A percentile compares a stretch with the other conserved stretches of the same genome.
phyloP scores from a whole-genome alignment of 2,888 invertebrate species.

The Baccha elongata region DNA sequence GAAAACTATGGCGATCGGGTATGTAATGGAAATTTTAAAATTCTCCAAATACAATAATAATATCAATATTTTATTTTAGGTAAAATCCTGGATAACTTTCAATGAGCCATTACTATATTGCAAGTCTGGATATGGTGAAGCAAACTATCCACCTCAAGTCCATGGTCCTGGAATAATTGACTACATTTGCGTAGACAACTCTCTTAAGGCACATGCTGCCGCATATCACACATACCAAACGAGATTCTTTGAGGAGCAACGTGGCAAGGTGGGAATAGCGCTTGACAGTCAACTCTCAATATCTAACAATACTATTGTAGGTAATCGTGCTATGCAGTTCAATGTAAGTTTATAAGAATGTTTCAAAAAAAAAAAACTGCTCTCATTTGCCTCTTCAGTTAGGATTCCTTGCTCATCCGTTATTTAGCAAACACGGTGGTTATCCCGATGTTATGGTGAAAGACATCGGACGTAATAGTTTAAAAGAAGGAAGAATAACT shows the following conservation, averaged over 20 bases:
- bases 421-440: slow-evolving; percentile 77
- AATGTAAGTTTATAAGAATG: slow-evolving; percentile 70
- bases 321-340: slow-evolving; percentile 77
- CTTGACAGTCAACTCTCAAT: slow-evolving; percentile 76
- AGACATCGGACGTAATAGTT: slow-evolving; percentile 78
- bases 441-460: slow-evolving; percentile 79
- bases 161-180: slow-evolving; percentile 82
- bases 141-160: slow-evolving; percentile 78
- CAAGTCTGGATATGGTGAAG: slow-evolving; percentile 83
- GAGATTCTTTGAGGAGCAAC: slow-evolving; percentile 79
- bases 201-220: slow-evolving; percentile 84
- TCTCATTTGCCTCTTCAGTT: slow-evolving; percentile 74
- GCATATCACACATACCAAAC: slow-evolving; percentile 82
- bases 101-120: slow-evolving; percentile 83
- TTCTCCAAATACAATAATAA: no score
- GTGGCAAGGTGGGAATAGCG: slow-evolving; percentile 78
- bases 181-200: slow-evolving; percentile 83
- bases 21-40: no score
- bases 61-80: slow-evolving; percentile 21
- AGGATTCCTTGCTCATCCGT: slow-evolving; percentile 80
- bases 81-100: slow-evolving; percentile 59
- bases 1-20: slow-evolving; percentile 83
- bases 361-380: not conserved
- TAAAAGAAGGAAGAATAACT: slow-evolving; percentile 77
- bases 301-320: slow-evolving; percentile 73